phyloP scores from a whole-genome alignment of 2,113 vertebrate genomes.

The Pantherophis guttatus region DNA sequence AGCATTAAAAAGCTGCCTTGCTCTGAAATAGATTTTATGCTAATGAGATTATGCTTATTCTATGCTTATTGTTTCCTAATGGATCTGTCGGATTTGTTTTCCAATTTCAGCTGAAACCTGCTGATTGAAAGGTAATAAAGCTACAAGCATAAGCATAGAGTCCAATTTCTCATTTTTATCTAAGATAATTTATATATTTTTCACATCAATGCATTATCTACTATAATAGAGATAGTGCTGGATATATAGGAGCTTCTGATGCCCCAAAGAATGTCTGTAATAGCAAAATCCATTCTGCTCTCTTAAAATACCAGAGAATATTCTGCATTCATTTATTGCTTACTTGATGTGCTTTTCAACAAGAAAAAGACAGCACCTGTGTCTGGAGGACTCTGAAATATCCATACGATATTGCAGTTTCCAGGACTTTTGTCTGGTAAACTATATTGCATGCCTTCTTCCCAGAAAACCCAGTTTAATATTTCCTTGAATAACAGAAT shows the following conservation, averaged over 20 bases:
- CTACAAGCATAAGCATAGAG: background rate
- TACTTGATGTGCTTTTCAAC: background rate
- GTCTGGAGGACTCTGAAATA: background rate
- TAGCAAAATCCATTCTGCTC: background rate
- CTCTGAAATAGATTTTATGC: slow-evolving; percentile 27
- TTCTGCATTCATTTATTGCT: background rate
- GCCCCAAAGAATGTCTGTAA: background rate
- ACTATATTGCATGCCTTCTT: background rate
- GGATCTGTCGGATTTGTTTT: background rate
- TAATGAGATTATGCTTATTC: slow-evolving; percentile 11
- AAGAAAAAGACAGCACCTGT: background rate
- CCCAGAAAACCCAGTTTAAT: background rate
- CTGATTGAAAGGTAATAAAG: background rate
- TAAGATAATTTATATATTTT: background rate
- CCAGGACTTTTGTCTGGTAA: background rate
- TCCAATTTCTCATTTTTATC: background rate
- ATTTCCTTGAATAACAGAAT: background rate
- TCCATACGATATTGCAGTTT: background rate
- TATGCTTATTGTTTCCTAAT: slow-evolving; percentile 13
- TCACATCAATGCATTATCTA: background rate
- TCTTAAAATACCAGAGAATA: background rate
- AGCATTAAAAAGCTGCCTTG: background rate
- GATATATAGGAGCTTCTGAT: background rate
- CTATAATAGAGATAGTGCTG: background rate
- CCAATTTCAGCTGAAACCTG: slow-evolving; percentile 1